phyloP scores from a whole-genome alignment of 1,140 invertebrate genomes.

The Panulirus ornatus region DNA sequence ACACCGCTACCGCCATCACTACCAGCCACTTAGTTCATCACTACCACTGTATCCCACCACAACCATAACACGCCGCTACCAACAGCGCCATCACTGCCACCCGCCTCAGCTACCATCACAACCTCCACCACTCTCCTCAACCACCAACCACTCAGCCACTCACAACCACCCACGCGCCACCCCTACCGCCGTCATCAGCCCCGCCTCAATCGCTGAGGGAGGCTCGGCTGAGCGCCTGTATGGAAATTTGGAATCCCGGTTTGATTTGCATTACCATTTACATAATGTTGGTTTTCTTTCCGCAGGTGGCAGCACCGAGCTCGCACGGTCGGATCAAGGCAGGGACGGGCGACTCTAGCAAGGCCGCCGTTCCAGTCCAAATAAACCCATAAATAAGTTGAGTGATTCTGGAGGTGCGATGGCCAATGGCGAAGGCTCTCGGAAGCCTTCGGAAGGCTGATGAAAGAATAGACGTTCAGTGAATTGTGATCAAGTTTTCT shows the following conservation, averaged over 20 bases:
- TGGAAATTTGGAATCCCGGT: constrained; percentile 32
- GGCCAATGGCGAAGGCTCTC: not conserved
- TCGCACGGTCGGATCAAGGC: constrained; percentile 6
- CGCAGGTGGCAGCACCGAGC: constrained; percentile 24
- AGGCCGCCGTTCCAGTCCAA: not conserved
- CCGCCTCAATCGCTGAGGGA: too few species aligned
- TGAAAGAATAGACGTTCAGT: not conserved
- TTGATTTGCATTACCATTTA: constrained; percentile 37
- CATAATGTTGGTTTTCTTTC: constrained; percentile 31
- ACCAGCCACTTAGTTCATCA: too few species aligned
- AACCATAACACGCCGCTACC: too few species aligned
- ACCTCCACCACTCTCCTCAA: too few species aligned
- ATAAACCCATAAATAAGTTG: not conserved
- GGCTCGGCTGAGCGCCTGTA: not conserved
- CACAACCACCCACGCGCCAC: not conserved
- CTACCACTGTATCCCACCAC: too few species aligned
- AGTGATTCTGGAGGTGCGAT: not conserved
- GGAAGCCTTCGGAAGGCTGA: not conserved
- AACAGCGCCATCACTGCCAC: too few species aligned
- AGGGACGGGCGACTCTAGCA: not conserved
- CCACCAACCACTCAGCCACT: not conserved
- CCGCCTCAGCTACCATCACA: too few species aligned
- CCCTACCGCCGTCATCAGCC: not conserved
- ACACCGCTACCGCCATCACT: too few species aligned
- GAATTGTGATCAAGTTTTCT: not conserved